Evolutionary conservation across 2,113 vertebrate genomes (phyloP), one percentile per base, ranked within the genome.

Genomic region (Cynopterus brachyotis): DNA sequence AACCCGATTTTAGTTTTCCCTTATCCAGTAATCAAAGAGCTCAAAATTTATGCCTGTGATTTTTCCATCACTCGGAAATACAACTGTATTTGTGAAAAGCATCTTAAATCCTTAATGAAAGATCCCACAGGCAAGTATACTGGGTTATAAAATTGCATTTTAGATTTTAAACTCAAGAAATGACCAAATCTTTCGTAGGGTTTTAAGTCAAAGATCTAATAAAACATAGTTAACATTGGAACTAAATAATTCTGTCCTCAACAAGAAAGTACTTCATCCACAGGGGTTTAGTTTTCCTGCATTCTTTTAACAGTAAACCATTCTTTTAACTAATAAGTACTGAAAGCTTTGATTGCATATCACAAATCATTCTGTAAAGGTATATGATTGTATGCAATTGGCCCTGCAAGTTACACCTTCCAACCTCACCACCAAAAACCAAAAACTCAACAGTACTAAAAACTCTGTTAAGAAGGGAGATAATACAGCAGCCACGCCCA

Each of bases 91-190:
- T 83, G 37, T 47, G 40, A 78, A 91, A 93, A 86, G 13, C 42
- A 22, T 30, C 55, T 92, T 84, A 62, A 92, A 89, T 72, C 9
- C 9, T 91, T 81, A 64, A 79, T 82, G 13, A 55, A 67, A 89
- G 60, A 79, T 53, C 26, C 53, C 64, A 64, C 8, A 53, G 60
- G n/a, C 16, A 93, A 85, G 28, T n/a, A 13, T 84, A 66, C 40
- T 83, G 26, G 30, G 10, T 32, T 75, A 60, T n/a, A 94, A 94
- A 93, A 85, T 24, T 89, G 6, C 79, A 35, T 37, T 92, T 93
- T 85, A 60, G 10, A 53, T 81, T 96, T 92, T 95, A 92, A 95
- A 81, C 17, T 81, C 37, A 95, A 92, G 66, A 95, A 92, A n/a
- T 81, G 2, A 47, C 24, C 19, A 64, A 19, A 59, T 59, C 47